Conservation (phyloP, 2,888 invertebrate species). For the Tubulanus polymorphus region DNA sequence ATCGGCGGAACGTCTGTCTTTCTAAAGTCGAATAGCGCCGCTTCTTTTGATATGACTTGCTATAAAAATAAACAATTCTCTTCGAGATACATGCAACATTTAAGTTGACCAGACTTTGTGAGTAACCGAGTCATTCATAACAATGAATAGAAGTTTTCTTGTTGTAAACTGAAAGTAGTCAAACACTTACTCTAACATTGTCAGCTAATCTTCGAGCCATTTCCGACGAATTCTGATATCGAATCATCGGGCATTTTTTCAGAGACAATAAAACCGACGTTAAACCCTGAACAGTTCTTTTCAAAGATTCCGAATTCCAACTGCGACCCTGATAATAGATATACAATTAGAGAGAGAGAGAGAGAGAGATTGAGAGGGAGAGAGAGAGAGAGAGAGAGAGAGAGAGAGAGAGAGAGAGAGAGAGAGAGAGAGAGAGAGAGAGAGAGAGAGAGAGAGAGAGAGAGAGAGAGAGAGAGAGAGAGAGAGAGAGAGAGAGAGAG, state of each 20-base stretch:
- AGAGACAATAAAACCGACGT: slow-evolving; percentile 80
- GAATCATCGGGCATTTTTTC: slow-evolving; percentile 83
- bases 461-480: slow-evolving; percentile 9
- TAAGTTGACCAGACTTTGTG: no score
- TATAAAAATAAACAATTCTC: slow-evolving; percentile 30
- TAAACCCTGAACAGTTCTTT: slow-evolving; percentile 79
- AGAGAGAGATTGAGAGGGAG: background rate
- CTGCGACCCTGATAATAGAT: slow-evolving; percentile 29
- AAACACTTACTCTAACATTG: slow-evolving; percentile 63
- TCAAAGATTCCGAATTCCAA: slow-evolving; percentile 76
- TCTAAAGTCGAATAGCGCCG: slow-evolving; percentile 81
- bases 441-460: slow-evolving; percentile 11
- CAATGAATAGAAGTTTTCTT: no score
- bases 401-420: background rate
- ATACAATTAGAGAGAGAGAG: slow-evolving; percentile 5
- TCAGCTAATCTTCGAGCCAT: slow-evolving; percentile 81
- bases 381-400: no score
- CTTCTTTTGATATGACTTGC: slow-evolving; percentile 83
- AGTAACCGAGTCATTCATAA: no score
- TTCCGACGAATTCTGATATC: slow-evolving; percentile 83
- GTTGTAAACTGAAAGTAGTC: no score
- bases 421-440: slow-evolving; percentile 1
- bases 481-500: slow-evolving; percentile 6
- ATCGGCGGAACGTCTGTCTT: slow-evolving; percentile 68
- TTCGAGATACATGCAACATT: background rate